Evolutionary conservation across 2,888 invertebrate genomes (phyloP).

Genomic region (Lasioglossum marginatum): DNA sequence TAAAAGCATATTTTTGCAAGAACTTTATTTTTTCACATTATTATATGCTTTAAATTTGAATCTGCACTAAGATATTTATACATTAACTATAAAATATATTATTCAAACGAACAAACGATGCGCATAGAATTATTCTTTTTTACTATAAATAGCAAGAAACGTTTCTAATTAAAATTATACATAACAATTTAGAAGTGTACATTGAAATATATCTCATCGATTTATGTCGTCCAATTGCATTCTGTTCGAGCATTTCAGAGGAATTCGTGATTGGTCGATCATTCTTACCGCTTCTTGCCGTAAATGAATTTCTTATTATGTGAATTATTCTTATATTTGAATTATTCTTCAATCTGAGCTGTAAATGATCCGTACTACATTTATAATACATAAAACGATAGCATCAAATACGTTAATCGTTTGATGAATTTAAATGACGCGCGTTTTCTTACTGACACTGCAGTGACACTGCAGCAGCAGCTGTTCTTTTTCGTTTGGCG

Average conservation of each 20-base stretch:
- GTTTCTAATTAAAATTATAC: not conserved
- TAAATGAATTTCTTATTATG: not conserved
- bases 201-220: not conserved
- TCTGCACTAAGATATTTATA: too few species aligned
- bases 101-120: not conserved
- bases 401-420: not conserved
- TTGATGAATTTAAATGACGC: constrained; percentile 24
- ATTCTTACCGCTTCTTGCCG: not conserved
- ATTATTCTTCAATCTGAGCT: not conserved
- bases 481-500: constrained; percentile 46
- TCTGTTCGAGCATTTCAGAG: not conserved
- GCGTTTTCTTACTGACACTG: not conserved
- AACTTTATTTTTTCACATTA: too few species aligned
- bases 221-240: not conserved
- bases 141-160: not conserved
- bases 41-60: too few species aligned
- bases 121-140: not conserved
- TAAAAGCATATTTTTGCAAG: not conserved
- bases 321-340: not conserved
- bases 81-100: not conserved
- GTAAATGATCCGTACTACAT: not conserved
- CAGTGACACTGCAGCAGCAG: not conserved
- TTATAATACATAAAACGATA: not conserved
- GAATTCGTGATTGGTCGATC: not conserved
- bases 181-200: not conserved